Evolutionary conservation across 2,888 invertebrate species (phyloP).

Genomic region (Fragum whitleyi): DNA sequence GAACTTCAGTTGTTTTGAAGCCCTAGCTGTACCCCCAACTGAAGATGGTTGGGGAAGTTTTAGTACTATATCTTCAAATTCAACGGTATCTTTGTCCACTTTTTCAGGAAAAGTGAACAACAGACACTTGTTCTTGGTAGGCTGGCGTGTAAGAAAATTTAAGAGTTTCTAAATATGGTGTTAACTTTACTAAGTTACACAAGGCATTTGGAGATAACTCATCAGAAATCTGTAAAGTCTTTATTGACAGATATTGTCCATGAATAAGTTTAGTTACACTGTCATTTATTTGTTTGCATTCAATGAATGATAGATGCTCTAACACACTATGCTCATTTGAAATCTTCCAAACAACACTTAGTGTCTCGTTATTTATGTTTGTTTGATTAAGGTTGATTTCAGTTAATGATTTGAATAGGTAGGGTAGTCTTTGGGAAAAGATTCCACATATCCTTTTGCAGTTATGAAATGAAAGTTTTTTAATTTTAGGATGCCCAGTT

Average conservation of each 20-base stretch:
- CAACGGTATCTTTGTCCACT: too few species aligned
- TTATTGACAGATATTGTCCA: background rate
- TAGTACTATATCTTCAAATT: too few species aligned
- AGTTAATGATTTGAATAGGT: background rate
- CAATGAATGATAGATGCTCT: background rate
- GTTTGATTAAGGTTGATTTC: background rate
- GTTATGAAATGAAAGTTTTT: slow-evolving; percentile 4
- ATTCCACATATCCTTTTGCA: background rate
- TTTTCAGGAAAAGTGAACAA: too few species aligned
- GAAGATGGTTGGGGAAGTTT: too few species aligned
- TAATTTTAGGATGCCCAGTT: background rate
- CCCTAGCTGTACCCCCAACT: too few species aligned
- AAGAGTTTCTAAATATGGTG: too few species aligned
- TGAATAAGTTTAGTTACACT: background rate
- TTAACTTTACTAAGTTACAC: too few species aligned
- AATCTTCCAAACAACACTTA: slow-evolving; percentile 5
- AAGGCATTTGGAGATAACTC: too few species aligned
- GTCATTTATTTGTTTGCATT: background rate
- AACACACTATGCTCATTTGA: background rate
- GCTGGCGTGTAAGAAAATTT: too few species aligned
- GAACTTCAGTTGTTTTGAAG: too few species aligned
- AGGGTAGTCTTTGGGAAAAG: background rate
- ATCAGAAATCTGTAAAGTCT: too few species aligned
- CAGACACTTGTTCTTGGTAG: too few species aligned
- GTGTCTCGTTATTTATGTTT: background rate